Conservation (phyloP, 2,797 vertebrate species). For the Sebastes trivittatus region DNA sequence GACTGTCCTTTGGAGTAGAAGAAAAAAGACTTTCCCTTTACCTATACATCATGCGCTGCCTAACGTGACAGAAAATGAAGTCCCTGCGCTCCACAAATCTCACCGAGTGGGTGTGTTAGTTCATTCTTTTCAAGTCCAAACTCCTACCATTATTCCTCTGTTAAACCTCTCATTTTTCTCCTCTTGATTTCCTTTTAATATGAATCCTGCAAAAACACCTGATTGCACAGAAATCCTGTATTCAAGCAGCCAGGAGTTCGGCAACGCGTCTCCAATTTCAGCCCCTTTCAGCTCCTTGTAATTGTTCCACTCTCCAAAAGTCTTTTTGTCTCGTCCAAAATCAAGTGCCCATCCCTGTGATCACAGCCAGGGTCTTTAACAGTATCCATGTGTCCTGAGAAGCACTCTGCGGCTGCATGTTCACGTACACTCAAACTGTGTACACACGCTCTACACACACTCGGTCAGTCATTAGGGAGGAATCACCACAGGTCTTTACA, state of each 20-base stretch:
- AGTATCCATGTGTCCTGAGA: slow-evolving; percentile 60
- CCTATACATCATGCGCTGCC: slow-evolving; percentile 17
- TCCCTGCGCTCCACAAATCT: slow-evolving; percentile 23
- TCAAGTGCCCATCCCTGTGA: slow-evolving; percentile 29
- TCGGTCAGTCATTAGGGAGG: slow-evolving; percentile 27
- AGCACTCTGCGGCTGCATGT: slow-evolving; percentile 26
- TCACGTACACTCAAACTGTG: slow-evolving; percentile 15
- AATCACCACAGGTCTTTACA: slow-evolving; percentile 35
- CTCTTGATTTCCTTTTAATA: slow-evolving; percentile 25
- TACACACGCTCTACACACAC: slow-evolving; percentile 10
- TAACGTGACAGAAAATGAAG: slow-evolving; percentile 15
- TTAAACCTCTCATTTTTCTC: background rate
- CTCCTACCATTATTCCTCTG: background rate
- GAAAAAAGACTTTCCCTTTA: slow-evolving; percentile 22
- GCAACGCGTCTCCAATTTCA: slow-evolving; percentile 3
- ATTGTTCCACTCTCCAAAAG: slow-evolving; percentile 27
- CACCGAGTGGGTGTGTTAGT: slow-evolving; percentile 4
- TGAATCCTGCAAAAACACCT: slow-evolving; percentile 30
- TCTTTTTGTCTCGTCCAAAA: slow-evolving; percentile 32
- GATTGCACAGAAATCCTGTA: slow-evolving; percentile 8
- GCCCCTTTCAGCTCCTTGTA: slow-evolving; percentile 18
- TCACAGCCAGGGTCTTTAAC: slow-evolving; percentile 50
- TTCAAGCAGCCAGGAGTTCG: slow-evolving; percentile 1
- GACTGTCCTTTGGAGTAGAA: slow-evolving; percentile 27
- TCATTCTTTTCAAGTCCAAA: slow-evolving; percentile 20